phyloP scores from a whole-genome alignment of 2,113 vertebrate species.

The Malurus melanocephalus region DNA sequence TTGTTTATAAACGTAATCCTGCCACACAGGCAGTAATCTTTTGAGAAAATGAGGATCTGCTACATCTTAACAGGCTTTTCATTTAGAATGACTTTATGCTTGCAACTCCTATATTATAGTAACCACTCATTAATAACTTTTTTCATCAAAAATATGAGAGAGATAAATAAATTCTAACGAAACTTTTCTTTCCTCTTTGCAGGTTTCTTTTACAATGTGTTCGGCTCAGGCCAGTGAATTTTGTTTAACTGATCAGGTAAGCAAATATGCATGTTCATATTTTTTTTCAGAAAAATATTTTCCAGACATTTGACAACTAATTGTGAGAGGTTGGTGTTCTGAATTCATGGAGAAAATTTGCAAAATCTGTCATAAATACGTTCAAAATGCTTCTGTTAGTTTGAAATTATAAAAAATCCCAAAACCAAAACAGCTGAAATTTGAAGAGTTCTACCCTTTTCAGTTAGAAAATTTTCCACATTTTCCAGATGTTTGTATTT shows the following conservation, averaged over 20 bases:
- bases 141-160: background rate
- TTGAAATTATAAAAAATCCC: background rate
- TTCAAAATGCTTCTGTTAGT: background rate
- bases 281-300: background rate
- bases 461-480: background rate
- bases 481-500: background rate
- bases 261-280: background rate
- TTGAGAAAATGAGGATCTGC: background rate
- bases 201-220: background rate
- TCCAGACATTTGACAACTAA: background rate
- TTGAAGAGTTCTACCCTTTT: background rate
- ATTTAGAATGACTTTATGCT: background rate
- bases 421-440: background rate
- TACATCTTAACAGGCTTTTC: background rate
- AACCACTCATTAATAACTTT: background rate
- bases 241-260: background rate
- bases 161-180: background rate
- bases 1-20: background rate
- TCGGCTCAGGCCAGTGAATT: background rate
- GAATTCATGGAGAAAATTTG: background rate
- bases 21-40: background rate
- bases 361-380: background rate
- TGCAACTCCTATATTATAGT: background rate
- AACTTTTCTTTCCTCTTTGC: background rate
- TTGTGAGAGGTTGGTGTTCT: background rate